Evolutionary conservation across 2,113 vertebrate genomes (phyloP), one percentile per base, ranked within the genome.

Genomic region (Silurus asotus): DNA sequence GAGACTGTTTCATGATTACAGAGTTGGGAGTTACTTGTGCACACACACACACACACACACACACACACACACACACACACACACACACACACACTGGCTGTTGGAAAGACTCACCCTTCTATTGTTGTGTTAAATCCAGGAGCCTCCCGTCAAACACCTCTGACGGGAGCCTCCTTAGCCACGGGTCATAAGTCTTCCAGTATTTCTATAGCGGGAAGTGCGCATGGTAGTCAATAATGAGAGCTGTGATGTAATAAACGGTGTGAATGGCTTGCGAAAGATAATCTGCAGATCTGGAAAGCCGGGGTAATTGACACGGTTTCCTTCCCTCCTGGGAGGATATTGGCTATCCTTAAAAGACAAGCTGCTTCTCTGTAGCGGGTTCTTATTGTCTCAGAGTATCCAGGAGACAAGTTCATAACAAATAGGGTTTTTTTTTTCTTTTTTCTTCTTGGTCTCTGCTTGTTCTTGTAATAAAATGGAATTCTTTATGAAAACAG

Each of bases 151-250:
- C 25, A 20, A 65, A 25, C 83, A 86, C 82, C 84, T 87, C 76
- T 62, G 89, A 61, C 87, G 72, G 84, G 75, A 88, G 67, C 85
- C 86, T 87, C 76, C 82, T 85, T 77, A 48, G n/a, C 76, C 84
- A 67, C 64, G 81, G 91, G 90, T 90, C 89, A 90, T 78, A 88
- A 90, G 90, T 89, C 90, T 86, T 81, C 58, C 65, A 75, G 48
- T 58, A 87, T 88, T 91, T 91, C 91, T 89, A 91, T 92, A 82
- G 91, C 88, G 87, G 91, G 91, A 92, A 91, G 83, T 88, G 80
- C 81, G 88, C 85, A 86, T 79, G 89, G 87, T 89, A 83, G 88
- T 89, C 87, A 90, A 90, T 90, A 89, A 89, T 84, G 87, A 88
- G 58, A 65, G 49, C 84, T 51, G 77, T 92, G 90, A 92, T 91